phyloP scores from a whole-genome alignment of 2,113 vertebrate species.

The Scopus umbretta region DNA sequence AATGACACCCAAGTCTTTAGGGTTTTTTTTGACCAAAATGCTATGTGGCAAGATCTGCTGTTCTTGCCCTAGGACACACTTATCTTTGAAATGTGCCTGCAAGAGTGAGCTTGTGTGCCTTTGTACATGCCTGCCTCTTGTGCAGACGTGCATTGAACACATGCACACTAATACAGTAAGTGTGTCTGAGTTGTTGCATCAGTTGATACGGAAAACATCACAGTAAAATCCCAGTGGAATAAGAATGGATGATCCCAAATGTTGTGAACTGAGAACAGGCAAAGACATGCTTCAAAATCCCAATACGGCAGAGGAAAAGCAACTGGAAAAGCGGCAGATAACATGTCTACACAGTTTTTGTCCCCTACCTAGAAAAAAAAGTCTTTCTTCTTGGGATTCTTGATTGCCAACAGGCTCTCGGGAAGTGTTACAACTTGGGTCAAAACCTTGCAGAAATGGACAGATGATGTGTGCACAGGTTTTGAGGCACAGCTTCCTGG shows the following conservation, averaged over 20 bases:
- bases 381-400: neutral
- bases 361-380: neutral
- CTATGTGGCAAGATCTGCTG: neutral
- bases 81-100: neutral
- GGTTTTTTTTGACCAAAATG: neutral
- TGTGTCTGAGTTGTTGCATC: neutral
- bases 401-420: neutral
- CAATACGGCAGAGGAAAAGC: neutral
- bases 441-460: neutral
- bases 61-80: neutral
- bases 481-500: neutral
- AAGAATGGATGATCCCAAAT: neutral
- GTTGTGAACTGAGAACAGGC: neutral
- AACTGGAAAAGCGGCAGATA: neutral
- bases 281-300: neutral
- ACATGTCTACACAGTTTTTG: neutral
- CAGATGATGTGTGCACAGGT: neutral
- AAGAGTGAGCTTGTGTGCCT: neutral
- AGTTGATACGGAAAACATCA: neutral
- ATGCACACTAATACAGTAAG: neutral
- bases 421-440: neutral
- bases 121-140: neutral
- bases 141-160: neutral
- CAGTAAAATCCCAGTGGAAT: neutral
- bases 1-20: neutral